Evolutionary conservation across 2,888 invertebrate genomes (phyloP), one percentile per base, ranked within the genome.

Genomic region (Apoderus coryli): DNA sequence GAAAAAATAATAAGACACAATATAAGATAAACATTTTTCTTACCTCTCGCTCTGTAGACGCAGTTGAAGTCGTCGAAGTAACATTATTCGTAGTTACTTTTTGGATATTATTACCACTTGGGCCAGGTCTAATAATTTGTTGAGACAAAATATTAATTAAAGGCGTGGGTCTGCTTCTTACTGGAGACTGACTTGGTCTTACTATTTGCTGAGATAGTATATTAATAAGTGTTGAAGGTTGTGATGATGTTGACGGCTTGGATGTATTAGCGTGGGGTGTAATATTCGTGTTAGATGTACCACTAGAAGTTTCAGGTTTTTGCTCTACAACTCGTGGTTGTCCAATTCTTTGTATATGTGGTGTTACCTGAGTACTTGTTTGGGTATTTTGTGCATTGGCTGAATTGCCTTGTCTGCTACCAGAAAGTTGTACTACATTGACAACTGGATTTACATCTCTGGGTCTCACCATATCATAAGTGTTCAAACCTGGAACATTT

Each of bases 401-500:
- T n/a, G n/a, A n/a, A 33, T 42, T 46, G 4, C 48, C 44, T 10
- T 46, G 32, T 28, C 53, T 40, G 9, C 49, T 47, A n/a, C 54
- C 54, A 6, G 55, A 49, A 16, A 58, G 46, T 42, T 60, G 59
- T 9, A 59, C 58, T 2, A 60, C 57, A 40, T 59, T 57, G 4
- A 60, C 56, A 10, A 58, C 52, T 10, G 49, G 50, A 34, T 54
- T 44, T 3, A 53, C 50, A 46, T 60, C 51, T 44, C 59, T 35
- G 2, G 74, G 73, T 22, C 63, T 59, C 36, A 76, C 64, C 59
- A 69, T 68, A 36, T 71, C 69, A 25, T 67, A 54, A 26, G 65
- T 63, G 36, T 65, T 64, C 38, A 73, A 52, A 7, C 72, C 72
- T 14, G 70, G 69, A 2, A 69, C 59, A 33, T 60, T 61, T 29